Evolutionary conservation across 2,888 invertebrate genomes (phyloP), one percentile per base, ranked within the genome.

Genomic region (Pachycephus smyrnensis): DNA sequence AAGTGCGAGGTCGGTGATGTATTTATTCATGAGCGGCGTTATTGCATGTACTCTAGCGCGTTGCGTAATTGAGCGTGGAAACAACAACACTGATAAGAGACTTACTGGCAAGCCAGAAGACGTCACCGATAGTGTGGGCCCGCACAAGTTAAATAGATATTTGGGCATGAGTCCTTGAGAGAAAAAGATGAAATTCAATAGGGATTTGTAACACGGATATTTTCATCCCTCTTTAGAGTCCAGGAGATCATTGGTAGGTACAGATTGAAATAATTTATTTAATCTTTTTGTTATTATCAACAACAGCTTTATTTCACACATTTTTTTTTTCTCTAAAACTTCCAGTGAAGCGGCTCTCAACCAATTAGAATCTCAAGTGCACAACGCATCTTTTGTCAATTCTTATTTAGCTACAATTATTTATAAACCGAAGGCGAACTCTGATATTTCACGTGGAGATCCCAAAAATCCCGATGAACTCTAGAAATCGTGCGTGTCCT

Each of bases 51-150:
- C 55, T 55, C 23, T 55, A 9, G 55, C 23, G 55, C 55, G 76
- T 82, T 84, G 80, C 82, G 82, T 78, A 80, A 81, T 68, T n/a
- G 75, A 80, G 69, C 76, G 76, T 35, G 68, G 79, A 80, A 83
- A 84, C 82, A 83, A 84, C 80, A 84, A 80, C 78, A 82, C 82
- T 82, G 85, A 85, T 84, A 85, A 84, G 80, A 79, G 32, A 30
- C 33, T 55, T 2, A 9, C 40, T 55, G 55, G 2, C 55, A 55
- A 6, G 55, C 23, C 9, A 9, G 9, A 55, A 23, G 23, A 9
- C 23, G 2, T 55, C 9, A 55, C 55, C 1, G 55, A 55, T 55
- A 55, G 9, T 9, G 55, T 23, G 15, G 9, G 23, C 55, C 2
- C 23, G 55, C 2, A 55, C 1, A 9, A 15, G 9, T 55, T 55